Conservation (phyloP, 2,797 vertebrate genomes). For the Tenualosa thibaudeaui region DNA sequence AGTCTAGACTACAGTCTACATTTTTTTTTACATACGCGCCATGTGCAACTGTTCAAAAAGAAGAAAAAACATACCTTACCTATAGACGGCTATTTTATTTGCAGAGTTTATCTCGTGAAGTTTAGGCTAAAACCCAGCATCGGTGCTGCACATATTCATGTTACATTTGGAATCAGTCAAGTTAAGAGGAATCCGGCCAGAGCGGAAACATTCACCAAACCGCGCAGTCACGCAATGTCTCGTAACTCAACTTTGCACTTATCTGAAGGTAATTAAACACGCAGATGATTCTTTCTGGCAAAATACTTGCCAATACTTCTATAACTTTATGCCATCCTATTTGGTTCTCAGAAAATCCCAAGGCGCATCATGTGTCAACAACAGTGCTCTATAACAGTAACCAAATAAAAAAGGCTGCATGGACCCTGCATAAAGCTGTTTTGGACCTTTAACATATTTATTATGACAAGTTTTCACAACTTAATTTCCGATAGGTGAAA, state of each 20-base stretch:
- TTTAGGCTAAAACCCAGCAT: neutral
- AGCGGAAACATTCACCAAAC: conserved; percentile 16
- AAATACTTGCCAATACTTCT: neutral
- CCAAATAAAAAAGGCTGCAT: neutral
- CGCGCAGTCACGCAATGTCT: conserved; percentile 22
- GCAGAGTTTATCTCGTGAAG: neutral
- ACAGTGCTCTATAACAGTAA: neutral
- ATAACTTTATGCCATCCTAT: neutral
- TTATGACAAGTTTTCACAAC: neutral
- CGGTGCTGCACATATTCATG: neutral
- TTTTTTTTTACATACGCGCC: conserved; percentile 6
- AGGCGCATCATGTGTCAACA: neutral
- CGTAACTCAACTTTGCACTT: conserved; percentile 9
- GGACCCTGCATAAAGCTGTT: neutral
- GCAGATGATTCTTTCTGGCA: neutral
- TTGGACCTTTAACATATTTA: neutral
- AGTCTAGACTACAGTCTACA: conserved; percentile 20
- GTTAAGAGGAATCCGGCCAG: neutral
- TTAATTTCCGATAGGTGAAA: neutral
- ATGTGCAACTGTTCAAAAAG: conserved; percentile 15
- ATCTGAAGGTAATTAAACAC: conserved; percentile 11
- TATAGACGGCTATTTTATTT: neutral
- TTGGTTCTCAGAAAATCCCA: neutral
- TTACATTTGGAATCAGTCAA: neutral
- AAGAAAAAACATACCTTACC: neutral